phyloP scores from a whole-genome alignment of 2,797 vertebrate genomes.

The Muscicapa comitata region DNA sequence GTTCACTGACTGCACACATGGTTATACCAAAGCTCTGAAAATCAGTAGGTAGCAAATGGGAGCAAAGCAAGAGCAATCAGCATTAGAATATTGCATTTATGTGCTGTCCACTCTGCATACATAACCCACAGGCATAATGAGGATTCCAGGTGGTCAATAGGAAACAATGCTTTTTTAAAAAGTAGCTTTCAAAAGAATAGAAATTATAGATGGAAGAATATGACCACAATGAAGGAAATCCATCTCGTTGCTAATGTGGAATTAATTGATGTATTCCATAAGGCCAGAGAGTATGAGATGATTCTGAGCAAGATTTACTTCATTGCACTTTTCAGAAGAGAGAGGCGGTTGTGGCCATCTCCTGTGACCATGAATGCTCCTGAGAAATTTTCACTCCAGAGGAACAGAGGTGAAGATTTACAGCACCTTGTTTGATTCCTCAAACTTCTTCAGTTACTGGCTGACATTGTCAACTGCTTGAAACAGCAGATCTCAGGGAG shows the following conservation, averaged over 20 bases:
- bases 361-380: not conserved
- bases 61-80: not conserved
- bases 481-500: not conserved
- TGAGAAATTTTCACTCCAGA: not conserved
- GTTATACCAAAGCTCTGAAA: not conserved
- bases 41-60: conserved; percentile 11
- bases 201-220: not conserved
- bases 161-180: not conserved
- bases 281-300: not conserved
- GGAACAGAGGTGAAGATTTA: not conserved
- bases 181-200: not conserved
- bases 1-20: not conserved
- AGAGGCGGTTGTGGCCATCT: not conserved
- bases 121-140: not conserved
- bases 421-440: not conserved
- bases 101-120: not conserved
- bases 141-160: not conserved
- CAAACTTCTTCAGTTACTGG: not conserved
- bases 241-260: not conserved
- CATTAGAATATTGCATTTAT: not conserved
- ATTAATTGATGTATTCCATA: not conserved
- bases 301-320: not conserved
- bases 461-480: not conserved
- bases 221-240: not conserved
- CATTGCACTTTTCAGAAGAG: not conserved